phyloP scores from a whole-genome alignment of 2,797 vertebrate genomes.

The Loris lydekkerianus region DNA sequence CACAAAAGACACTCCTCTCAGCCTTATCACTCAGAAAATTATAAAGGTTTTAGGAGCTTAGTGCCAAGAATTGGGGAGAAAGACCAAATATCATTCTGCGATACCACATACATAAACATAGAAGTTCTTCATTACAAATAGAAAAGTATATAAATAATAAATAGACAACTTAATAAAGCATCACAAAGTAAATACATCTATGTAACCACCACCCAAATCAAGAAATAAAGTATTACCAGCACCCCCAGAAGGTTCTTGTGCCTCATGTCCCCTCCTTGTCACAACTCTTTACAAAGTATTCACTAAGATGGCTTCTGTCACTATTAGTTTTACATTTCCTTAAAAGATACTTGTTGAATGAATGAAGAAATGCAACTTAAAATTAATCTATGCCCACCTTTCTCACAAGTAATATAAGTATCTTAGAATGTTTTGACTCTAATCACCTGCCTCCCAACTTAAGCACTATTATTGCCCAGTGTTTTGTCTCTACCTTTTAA shows the following conservation, averaged over 20 bases:
- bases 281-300: slow-evolving; percentile 10
- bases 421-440: not conserved
- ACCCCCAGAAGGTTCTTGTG: not conserved
- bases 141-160: slow-evolving; percentile 37
- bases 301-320: not conserved
- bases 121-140: not conserved
- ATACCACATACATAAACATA: not conserved
- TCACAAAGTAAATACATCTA: not conserved
- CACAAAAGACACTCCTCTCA: not conserved
- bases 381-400: not conserved
- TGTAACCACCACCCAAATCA: not conserved
- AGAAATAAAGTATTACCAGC: not conserved
- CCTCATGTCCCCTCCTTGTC: not conserved
- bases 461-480: not conserved
- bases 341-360: slow-evolving; percentile 36
- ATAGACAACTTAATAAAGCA: not conserved
- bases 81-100: not conserved
- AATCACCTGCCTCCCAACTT: slow-evolving; percentile 1
- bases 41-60: not conserved
- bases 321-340: slow-evolving; percentile 29
- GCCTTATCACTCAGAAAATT: not conserved
- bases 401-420: slow-evolving; percentile 11
- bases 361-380: slow-evolving; percentile 52
- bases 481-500: slow-evolving; percentile 28
- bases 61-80: not conserved